These are phyloP conservation scores for Epicauta chinensis DNA, from an alignment of 1,140 invertebrate species.

Conservation along the genomic window DNA sequence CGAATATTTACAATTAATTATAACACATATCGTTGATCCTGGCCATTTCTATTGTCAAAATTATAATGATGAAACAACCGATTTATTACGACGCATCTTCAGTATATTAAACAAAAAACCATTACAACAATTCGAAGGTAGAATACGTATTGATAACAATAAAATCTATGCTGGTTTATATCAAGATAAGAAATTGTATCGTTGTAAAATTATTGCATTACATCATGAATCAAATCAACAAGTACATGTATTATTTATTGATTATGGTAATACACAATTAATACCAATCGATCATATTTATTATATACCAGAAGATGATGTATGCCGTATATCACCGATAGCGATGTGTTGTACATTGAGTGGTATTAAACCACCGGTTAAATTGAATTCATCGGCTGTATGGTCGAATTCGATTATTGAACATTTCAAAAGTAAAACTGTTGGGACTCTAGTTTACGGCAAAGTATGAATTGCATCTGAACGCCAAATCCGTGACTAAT, in stretches of 20 bases:
- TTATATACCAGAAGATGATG: slow-evolving; percentile 31
- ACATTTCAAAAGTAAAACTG: slow-evolving; percentile 44
- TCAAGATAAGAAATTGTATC: slow-evolving; percentile 39
- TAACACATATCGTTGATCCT: slow-evolving; percentile 43
- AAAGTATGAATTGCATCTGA: no score
- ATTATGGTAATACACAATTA: slow-evolving; percentile 62
- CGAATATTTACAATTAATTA: slow-evolving; percentile 21
- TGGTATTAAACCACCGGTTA: slow-evolving; percentile 28
- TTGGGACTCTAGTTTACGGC: slow-evolving; percentile 38
- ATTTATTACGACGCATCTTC: slow-evolving; percentile 31
- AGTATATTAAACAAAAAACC: slow-evolving; percentile 24
- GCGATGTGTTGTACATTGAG: slow-evolving; percentile 67
- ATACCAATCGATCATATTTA: slow-evolving; percentile 38
- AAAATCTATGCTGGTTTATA: background rate
- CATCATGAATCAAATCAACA: slow-evolving; percentile 12
- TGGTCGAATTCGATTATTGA: no score
- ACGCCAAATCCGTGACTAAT: no score
- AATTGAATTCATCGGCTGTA: no score
- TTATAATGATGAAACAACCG: slow-evolving; percentile 39
- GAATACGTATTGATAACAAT: background rate
- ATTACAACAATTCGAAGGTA: slow-evolving; percentile 16
- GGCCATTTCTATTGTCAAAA: slow-evolving; percentile 57
- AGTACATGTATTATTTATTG: slow-evolving; percentile 61
- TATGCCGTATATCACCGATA: slow-evolving; percentile 43
- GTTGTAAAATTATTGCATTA: slow-evolving; percentile 37